Evolutionary conservation across 2,888 invertebrate species (phyloP).

Genomic region (Andrena bucephala): DNA sequence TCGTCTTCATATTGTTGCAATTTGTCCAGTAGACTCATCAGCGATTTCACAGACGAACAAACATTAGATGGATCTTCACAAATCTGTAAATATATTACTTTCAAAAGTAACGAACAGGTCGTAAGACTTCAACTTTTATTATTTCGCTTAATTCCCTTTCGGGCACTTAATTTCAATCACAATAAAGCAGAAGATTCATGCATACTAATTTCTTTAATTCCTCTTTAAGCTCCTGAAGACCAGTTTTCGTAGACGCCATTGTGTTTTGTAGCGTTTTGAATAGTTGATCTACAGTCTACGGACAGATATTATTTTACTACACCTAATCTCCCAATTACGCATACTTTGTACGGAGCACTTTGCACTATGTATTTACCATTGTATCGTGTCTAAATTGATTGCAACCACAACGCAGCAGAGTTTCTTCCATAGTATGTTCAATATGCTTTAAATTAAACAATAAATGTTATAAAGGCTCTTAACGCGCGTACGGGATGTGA

Average conservation of each 20-base stretch:
- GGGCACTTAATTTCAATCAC: background rate
- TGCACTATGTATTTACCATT: slow-evolving; percentile 48
- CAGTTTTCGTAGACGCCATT: slow-evolving; percentile 72
- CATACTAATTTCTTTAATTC: slow-evolving; percentile 73
- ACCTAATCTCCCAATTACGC: background rate
- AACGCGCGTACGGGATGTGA: background rate
- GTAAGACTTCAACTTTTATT: background rate
- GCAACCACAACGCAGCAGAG: slow-evolving; percentile 43
- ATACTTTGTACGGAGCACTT: slow-evolving; percentile 5
- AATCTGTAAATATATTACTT: slow-evolving; percentile 62
- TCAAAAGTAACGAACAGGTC: background rate
- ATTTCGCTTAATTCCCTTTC: background rate
- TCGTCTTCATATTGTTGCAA: slow-evolving; percentile 74
- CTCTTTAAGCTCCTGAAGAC: slow-evolving; percentile 72
- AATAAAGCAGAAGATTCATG: slow-evolving; percentile 23
- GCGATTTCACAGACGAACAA: slow-evolving; percentile 53
- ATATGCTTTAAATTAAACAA: slow-evolving; percentile 46
- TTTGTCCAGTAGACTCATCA: slow-evolving; percentile 66
- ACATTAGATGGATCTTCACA: slow-evolving; percentile 60
- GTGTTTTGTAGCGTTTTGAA: slow-evolving; percentile 74
- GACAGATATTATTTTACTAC: slow-evolving; percentile 20
- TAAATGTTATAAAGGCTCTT: background rate
- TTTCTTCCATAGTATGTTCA: slow-evolving; percentile 55
- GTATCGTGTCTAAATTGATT: slow-evolving; percentile 60
- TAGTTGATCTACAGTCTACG: slow-evolving; percentile 71